Percentiles rank a stretch among this genome's conserved stretches.
These are phyloP conservation scores for Neocrepidodera transversa DNA, from an alignment of 2,888 invertebrate genomes.

Conservation along the genomic window DNA sequence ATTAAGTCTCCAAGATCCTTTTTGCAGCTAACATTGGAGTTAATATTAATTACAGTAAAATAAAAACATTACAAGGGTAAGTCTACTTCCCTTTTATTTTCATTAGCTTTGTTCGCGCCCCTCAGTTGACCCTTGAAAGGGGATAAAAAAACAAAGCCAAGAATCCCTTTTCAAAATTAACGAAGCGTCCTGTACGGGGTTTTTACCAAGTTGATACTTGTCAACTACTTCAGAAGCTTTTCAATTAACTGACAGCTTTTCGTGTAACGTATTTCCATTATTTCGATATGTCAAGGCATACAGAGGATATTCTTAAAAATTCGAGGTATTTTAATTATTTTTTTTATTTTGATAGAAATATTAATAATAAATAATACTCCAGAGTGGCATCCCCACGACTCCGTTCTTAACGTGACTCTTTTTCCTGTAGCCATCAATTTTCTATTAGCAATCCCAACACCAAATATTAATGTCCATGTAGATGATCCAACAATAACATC, in stretches of 20 bases:
- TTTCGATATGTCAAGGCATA: conserved; percentile 2
- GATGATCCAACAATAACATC: no score
- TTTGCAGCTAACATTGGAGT: background rate
- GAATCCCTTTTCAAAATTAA: conserved; percentile 29
- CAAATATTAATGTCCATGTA: no score
- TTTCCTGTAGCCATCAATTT: no score
- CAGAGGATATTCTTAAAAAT: background rate
- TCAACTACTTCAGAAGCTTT: conserved; percentile 16
- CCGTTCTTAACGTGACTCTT: no score
- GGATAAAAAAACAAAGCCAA: conserved; percentile 20
- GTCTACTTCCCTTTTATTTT: conserved; percentile 25
- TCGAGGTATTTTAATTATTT: no score
- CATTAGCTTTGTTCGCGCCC: conserved; percentile 25
- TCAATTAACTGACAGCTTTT: conserved; percentile 26
- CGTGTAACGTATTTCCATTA: conserved; percentile 16
- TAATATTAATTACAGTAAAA: conserved; percentile 11
- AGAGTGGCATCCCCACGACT: no score
- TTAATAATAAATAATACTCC: no score
- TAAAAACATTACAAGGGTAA: conserved; percentile 20
- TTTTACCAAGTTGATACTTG: conserved; percentile 20
- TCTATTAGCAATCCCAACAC: no score
- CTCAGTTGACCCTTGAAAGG: conserved; percentile 24
- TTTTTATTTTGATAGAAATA: no score
- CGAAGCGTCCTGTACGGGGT: conserved; percentile 15
- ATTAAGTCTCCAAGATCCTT: background rate